phyloP scores from a whole-genome alignment of 2,888 invertebrate genomes.

The Villa cingulata region DNA sequence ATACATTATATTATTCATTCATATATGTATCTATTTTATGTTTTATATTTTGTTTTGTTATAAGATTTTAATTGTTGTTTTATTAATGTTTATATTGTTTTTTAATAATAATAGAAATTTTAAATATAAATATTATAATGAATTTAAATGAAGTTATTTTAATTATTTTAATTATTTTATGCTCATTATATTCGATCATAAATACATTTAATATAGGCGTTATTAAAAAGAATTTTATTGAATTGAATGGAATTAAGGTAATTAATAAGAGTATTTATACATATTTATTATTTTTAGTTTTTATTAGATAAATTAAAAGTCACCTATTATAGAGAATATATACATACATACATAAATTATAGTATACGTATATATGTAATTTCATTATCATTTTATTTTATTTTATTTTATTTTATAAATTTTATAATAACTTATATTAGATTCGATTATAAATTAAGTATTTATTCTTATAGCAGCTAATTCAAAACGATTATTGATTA shows the following conservation, averaged over 20 bases:
- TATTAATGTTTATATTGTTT: too few relatives aligned
- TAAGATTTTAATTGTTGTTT: too few relatives aligned
- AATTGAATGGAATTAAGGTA: constrained; percentile 31
- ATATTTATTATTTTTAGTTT: neutral
- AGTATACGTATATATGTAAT: neutral
- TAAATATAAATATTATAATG: constrained; percentile 4
- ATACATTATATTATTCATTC: too few relatives aligned
- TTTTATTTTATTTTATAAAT: too few relatives aligned
- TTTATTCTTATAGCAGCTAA: too few relatives aligned
- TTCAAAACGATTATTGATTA: too few relatives aligned
- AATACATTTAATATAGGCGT: constrained; percentile 26
- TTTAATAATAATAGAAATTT: too few relatives aligned
- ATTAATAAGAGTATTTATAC: constrained; percentile 5
- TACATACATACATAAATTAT: neutral
- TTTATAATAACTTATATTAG: too few relatives aligned
- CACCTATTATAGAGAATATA: neutral
- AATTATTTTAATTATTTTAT: too few relatives aligned
- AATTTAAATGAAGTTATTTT: constrained; percentile 8
- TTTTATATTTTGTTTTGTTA: too few relatives aligned
- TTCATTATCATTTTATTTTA: neutral
- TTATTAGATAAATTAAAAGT: neutral
- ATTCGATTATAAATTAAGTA: too few relatives aligned
- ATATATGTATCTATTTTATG: too few relatives aligned
- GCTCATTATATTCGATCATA: constrained; percentile 1
- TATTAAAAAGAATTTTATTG: constrained; percentile 28